Conservation (phyloP, 2,113 vertebrate genomes). For the Gallinago media region DNA sequence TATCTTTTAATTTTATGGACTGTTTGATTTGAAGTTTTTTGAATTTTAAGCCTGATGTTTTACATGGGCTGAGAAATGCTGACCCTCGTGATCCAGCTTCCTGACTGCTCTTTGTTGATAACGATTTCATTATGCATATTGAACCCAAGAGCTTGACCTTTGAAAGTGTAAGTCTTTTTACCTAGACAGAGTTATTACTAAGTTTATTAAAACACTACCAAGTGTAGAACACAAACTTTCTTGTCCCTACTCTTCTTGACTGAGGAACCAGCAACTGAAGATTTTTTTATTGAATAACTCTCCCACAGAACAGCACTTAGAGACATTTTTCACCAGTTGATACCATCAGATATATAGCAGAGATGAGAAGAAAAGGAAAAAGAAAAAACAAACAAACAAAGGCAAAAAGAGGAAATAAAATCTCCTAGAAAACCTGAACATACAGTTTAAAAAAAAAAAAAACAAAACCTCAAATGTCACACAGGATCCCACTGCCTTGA, state of each 20-base stretch:
- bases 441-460: background rate
- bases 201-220: background rate
- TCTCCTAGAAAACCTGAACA: background rate
- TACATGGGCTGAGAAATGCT: background rate
- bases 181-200: background rate
- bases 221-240: background rate
- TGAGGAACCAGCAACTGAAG: background rate
- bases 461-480: background rate
- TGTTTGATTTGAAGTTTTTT: background rate
- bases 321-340: background rate
- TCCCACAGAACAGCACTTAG: background rate
- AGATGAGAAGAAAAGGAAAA: background rate
- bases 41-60: background rate
- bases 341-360: background rate
- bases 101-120: background rate
- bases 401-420: background rate
- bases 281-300: background rate
- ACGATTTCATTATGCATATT: background rate
- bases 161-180: background rate
- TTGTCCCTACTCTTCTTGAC: background rate
- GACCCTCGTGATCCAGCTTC: background rate
- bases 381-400: background rate
- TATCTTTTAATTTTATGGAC: background rate
- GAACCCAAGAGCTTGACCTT: background rate
- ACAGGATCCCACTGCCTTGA: background rate